Base-by-base conservation (phyloP, 64 coral and sea anemone species). In the Pachyseris speciosa region DNA sequence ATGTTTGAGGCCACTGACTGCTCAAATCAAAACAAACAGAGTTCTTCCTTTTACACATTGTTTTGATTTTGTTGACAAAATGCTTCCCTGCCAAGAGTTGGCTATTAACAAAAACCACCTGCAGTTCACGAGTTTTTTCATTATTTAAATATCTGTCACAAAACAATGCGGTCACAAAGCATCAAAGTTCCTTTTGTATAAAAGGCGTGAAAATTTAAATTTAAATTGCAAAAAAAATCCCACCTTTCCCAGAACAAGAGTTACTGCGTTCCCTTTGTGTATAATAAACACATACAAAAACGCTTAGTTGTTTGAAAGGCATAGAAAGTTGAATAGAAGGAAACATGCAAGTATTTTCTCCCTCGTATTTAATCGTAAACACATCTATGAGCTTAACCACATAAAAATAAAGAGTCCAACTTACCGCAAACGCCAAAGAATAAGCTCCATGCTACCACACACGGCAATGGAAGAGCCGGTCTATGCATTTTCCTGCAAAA, bases 381-480 rank as follows among this genome's bases (percentile, higher is more conserved):
- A 57, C 45, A 44, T 74, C 37, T 44, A 26, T 17, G 22, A 22
- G 34, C 5, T n/a, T n/a, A 74, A 74, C 52, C 34, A 26, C 77
- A 81, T 16, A 50, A 60, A 71, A 39, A 41, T 60, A 81, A 55
- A 37, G 36, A 61, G 60, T 58, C 36, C 8, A 60, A 63, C 77
- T 39, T 81, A 81, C 77, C 77, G 37, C 77, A 63, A 61, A 81
- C 36, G 32, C 53, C 52, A 55, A 16, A 34, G 27, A 81, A 81
- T n/a, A 81, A 7, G 9, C 33, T 36, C 30, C 31, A 81, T n/a
- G 63, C 28, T 17, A 22, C 39, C 60, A 61, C 52, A 29, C 53
- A 61, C 5, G n/a, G n/a, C n/a, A 81, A 81, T 25, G 12, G 16
- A 1, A 79, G 27, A 7, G 30, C 29, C 48, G 36, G 28, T 22